phyloP scores from a whole-genome alignment of 2,797 vertebrate genomes.

The Molossus molossus region DNA sequence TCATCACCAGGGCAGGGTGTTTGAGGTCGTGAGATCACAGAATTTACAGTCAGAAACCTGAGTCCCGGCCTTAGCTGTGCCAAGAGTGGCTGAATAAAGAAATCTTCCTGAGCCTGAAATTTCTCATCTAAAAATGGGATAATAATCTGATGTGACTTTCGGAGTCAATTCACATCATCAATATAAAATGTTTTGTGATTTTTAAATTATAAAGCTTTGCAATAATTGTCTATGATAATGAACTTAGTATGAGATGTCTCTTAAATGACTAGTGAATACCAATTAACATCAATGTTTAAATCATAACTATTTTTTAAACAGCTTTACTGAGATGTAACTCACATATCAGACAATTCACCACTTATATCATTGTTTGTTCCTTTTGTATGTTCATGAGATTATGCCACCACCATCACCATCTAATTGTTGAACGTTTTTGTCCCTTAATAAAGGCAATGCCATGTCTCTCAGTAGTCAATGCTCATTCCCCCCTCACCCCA shows the following conservation, averaged over 20 bases:
- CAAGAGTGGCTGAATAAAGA: not conserved
- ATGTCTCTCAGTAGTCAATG: not conserved
- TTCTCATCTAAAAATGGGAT: not conserved
- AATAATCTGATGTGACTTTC: not conserved
- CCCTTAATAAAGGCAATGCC: not conserved
- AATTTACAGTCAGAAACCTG: not conserved
- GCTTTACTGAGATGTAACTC: slow-evolving; percentile 14
- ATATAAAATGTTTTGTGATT: not conserved
- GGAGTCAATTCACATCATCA: not conserved
- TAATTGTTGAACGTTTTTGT: not conserved
- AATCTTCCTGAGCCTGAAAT: not conserved
- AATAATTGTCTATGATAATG: not conserved
- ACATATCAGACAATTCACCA: not conserved
- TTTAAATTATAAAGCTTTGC: not conserved
- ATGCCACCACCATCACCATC: not conserved
- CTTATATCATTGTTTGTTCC: not conserved
- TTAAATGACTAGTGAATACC: not conserved
- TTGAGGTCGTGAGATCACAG: not conserved
- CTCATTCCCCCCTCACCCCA: not conserved
- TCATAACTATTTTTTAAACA: not conserved
- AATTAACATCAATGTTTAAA: not conserved
- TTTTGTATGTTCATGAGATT: not conserved
- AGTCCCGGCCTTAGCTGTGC: not conserved
- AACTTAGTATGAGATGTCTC: not conserved
- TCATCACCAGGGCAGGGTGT: not conserved